Conservation (phyloP, 2,113 vertebrate genomes). For the Brevimyrus niger region DNA sequence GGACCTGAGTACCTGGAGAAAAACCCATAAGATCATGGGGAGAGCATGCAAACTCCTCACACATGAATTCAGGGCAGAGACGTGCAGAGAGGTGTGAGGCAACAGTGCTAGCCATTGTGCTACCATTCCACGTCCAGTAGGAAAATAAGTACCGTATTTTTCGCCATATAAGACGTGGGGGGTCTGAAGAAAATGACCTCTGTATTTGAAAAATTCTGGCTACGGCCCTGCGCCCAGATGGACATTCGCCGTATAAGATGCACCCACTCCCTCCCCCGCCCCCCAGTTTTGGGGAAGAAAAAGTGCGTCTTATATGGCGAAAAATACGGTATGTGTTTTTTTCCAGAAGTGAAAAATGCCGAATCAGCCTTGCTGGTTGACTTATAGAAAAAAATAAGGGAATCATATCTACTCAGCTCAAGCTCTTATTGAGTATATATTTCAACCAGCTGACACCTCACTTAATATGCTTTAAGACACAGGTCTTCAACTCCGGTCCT, state of each 20-base stretch:
- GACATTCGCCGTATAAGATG: too few relatives aligned
- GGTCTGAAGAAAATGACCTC: too few relatives aligned
- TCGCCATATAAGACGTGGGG: too few relatives aligned
- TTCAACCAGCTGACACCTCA: background rate
- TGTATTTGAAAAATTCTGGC: too few relatives aligned
- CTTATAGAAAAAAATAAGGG: background rate
- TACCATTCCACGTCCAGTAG: background rate
- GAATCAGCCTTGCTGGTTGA: background rate
- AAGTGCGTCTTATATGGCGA: too few relatives aligned
- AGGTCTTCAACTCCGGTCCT: too few relatives aligned
- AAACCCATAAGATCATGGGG: background rate
- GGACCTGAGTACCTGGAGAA: background rate
- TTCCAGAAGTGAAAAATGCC: background rate
- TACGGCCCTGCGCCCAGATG: too few relatives aligned
- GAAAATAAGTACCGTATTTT: background rate
- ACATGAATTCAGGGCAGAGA: background rate
- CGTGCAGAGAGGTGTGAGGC: background rate
- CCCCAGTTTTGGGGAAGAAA: too few relatives aligned
- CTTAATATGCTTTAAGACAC: background rate
- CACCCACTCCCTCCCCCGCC: too few relatives aligned
- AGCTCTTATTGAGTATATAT: background rate
- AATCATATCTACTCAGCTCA: background rate
- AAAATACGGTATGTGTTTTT: too few relatives aligned
- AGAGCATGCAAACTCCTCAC: background rate
- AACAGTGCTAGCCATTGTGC: background rate